Evolutionary conservation across 2,797 vertebrate species (phyloP).

Genomic region (Toxotes lorentzi): DNA sequence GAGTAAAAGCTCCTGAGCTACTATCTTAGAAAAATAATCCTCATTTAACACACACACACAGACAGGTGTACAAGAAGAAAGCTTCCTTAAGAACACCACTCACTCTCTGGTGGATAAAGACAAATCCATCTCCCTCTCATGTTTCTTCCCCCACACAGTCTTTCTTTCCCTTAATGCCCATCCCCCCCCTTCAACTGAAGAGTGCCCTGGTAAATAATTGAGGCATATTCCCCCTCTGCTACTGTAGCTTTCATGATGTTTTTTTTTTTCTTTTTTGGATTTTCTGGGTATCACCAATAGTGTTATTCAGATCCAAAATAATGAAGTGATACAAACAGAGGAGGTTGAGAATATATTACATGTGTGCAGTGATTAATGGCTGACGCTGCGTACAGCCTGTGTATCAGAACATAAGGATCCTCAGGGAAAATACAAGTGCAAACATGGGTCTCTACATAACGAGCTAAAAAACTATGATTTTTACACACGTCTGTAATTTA

Average conservation of each 20-base stretch:
- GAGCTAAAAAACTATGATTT: background rate
- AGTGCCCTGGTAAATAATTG: conserved; percentile 80
- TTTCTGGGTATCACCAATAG: conserved; percentile 26
- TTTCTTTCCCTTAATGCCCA: conserved; percentile 59
- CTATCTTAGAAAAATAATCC: conserved; percentile 18
- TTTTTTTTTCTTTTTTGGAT: background rate
- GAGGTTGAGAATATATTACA: background rate
- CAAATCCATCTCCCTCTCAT: conserved; percentile 55
- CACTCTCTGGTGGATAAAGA: conserved; percentile 49
- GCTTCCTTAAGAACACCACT: conserved; percentile 21
- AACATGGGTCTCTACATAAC: background rate
- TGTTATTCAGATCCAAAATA: background rate
- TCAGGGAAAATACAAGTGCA: background rate
- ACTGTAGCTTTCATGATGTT: conserved; percentile 36
- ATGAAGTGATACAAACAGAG: background rate
- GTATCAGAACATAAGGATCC: background rate
- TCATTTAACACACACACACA: conserved; percentile 16
- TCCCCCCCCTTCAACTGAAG: conserved; percentile 60
- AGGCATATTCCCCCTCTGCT: conserved; percentile 61
- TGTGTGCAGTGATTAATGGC: background rate
- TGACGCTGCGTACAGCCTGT: background rate
- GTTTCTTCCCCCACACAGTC: conserved; percentile 56
- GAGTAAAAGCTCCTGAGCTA: conserved; percentile 18
- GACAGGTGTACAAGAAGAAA: conserved; percentile 50
- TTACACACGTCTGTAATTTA: background rate